phyloP scores from a whole-genome alignment of 2,888 invertebrate species.

The Platycnemis pennipes region DNA sequence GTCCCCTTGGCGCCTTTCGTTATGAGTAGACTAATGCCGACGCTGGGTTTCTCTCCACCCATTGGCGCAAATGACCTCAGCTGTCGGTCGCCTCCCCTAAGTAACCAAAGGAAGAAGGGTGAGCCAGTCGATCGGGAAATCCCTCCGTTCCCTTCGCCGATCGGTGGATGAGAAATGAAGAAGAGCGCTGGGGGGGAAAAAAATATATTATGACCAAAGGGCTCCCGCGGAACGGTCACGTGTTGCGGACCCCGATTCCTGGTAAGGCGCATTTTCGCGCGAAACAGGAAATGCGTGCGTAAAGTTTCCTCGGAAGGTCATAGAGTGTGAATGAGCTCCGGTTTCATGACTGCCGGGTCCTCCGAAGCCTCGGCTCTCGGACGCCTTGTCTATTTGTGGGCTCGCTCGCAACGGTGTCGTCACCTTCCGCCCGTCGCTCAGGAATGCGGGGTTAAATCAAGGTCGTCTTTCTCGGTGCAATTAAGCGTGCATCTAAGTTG shows the following conservation, averaged over 20 bases:
- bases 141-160: too few relatives aligned
- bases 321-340: conserved; percentile 30
- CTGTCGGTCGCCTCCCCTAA: too few relatives aligned
- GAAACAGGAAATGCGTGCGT: conserved; percentile 31
- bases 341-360: background rate
- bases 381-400: background rate
- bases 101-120: too few relatives aligned
- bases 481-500: too few relatives aligned
- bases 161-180: background rate
- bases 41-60: too few relatives aligned
- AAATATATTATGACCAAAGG: background rate
- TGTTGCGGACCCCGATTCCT: background rate
- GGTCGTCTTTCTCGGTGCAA: background rate
- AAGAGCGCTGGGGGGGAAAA: background rate
- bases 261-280: background rate
- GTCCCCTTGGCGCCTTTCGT: too few relatives aligned
- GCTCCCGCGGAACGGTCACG: conserved; percentile 1
- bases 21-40: too few relatives aligned
- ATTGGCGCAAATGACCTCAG: too few relatives aligned
- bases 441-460: background rate
- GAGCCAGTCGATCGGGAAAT: too few relatives aligned
- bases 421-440: background rate
- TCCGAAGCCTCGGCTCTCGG: background rate
- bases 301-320: conserved; percentile 11
- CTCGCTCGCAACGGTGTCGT: background rate